A percentile compares a stretch with the other conserved stretches of the same genome.
These are phyloP conservation scores for Chymomyza costata DNA, from an alignment of 1,140 invertebrate species.

Conservation along the genomic window DNA sequence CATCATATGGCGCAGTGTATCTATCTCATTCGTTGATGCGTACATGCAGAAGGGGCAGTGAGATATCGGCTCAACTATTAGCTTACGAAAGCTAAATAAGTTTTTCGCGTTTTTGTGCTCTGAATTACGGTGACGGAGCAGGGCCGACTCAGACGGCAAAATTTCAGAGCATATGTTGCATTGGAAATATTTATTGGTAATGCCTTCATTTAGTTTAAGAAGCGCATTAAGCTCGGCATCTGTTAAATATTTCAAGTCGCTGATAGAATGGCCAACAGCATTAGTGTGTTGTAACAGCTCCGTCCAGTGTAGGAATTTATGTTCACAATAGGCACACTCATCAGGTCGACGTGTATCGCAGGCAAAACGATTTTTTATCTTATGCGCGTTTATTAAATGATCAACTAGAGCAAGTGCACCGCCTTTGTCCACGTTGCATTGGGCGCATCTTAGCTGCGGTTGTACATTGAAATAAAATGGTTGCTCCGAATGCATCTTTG, in stretches of 20 bases:
- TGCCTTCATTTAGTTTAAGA: conserved; percentile 1
- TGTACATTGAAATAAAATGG: conserved; percentile 52
- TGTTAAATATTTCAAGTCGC: conserved; percentile 44
- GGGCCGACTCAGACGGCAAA: conserved; percentile 34
- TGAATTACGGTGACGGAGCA: conserved; percentile 28
- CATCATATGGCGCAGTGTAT: conserved; percentile 39
- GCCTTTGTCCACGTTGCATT: conserved; percentile 31
- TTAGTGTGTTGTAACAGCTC: conserved; percentile 27
- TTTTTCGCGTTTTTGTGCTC: conserved; percentile 24
- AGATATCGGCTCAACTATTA: conserved; percentile 21
- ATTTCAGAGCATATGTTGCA: conserved; percentile 39
- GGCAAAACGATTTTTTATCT: conserved; percentile 17
- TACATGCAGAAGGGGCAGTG: conserved; percentile 47
- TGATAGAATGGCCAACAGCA: conserved; percentile 19
- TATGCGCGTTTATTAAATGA: conserved; percentile 21
- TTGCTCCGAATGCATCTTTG: conserved; percentile 19
- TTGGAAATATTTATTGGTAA: conserved; percentile 36
- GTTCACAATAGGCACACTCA: conserved; percentile 44
- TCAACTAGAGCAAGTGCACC: too few relatives aligned
- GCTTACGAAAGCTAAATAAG: conserved; percentile 31
- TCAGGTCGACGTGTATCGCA: conserved; percentile 22
- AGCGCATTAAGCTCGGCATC: conserved; percentile 18
- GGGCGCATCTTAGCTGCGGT: conserved; percentile 31
- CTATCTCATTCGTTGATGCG: conserved; percentile 26
- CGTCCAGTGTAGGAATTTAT: conserved; percentile 10